A percentile compares a stretch with the other conserved stretches of the same genome.
Evolutionary conservation across 2,888 invertebrate species (phyloP).

Genomic region (Trissolcus japonicus): DNA sequence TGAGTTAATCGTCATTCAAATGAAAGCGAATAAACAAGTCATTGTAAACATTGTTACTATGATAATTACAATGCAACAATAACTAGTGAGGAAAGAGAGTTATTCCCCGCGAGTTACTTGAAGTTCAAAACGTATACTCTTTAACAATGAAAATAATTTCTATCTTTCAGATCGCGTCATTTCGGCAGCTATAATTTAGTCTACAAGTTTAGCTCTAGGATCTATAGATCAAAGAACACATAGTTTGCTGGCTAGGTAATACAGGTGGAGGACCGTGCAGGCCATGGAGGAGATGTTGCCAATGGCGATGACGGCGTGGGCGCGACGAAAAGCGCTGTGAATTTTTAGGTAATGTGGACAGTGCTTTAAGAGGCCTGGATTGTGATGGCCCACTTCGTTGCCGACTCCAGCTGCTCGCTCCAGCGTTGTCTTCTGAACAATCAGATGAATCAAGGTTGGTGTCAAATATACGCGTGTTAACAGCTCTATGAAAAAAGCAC

Average conservation of each 20-base stretch:
- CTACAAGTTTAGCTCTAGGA: too few species aligned
- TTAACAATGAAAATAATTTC: too few species aligned
- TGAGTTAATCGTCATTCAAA: too few species aligned
- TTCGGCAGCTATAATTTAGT: too few species aligned
- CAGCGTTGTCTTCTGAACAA: constrained; percentile 85
- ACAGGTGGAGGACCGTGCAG: constrained; percentile 82
- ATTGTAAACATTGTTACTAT: too few species aligned
- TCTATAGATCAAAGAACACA: constrained; percentile 64
- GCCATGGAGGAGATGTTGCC: constrained; percentile 86
- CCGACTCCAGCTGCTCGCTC: constrained; percentile 87
- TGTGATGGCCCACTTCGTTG: constrained; percentile 85
- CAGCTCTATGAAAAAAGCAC: constrained; percentile 85
- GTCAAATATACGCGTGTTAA: constrained; percentile 86
- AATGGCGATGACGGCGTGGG: constrained; percentile 87
- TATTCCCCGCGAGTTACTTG: too few species aligned
- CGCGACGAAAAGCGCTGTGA: constrained; percentile 84
- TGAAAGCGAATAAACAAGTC: too few species aligned
- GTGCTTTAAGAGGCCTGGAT: constrained; percentile 83
- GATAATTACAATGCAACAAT: too few species aligned
- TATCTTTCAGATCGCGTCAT: too few species aligned
- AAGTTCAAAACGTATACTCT: too few species aligned
- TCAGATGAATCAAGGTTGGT: constrained; percentile 84
- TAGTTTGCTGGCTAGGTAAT: constrained; percentile 80
- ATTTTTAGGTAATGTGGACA: constrained; percentile 89
- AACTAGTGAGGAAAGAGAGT: too few species aligned